These are phyloP conservation scores for Emydura subglobosa DNA, from an alignment of 2,113 vertebrate genomes.

Conservation along the genomic window DNA sequence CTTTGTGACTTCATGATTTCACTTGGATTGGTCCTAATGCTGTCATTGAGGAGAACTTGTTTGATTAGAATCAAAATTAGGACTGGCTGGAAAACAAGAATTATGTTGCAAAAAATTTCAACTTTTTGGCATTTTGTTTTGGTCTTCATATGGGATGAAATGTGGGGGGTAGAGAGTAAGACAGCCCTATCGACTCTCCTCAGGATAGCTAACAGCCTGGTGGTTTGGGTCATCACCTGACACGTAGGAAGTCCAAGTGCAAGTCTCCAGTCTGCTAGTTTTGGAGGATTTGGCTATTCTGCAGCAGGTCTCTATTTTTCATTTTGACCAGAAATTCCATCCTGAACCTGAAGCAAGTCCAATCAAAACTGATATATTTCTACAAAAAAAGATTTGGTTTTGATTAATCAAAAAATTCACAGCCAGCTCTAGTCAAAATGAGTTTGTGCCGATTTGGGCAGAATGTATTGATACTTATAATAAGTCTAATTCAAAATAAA, in stretches of 20 bases:
- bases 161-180: not conserved
- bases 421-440: not conserved
- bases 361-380: not conserved
- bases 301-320: not conserved
- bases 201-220: not conserved
- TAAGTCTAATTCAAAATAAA: not conserved
- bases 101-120: not conserved
- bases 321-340: not conserved
- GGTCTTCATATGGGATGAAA: not conserved
- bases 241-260: not conserved
- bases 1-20: not conserved
- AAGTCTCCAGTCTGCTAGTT: no score
- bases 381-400: not conserved
- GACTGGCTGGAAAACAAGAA: not conserved
- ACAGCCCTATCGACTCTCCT: no score
- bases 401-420: not conserved
- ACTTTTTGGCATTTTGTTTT: not conserved
- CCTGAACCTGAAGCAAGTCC: not conserved
- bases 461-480: not conserved
- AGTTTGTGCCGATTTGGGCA: not conserved
- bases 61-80: not conserved
- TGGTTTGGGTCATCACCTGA: not conserved
- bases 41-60: not conserved
- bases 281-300: not conserved
- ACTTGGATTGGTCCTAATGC: not conserved